Evolutionary conservation across 1,140 invertebrate species (phyloP), one percentile per base, ranked within the genome.

Genomic region (Leptoteleia sp.): DNA sequence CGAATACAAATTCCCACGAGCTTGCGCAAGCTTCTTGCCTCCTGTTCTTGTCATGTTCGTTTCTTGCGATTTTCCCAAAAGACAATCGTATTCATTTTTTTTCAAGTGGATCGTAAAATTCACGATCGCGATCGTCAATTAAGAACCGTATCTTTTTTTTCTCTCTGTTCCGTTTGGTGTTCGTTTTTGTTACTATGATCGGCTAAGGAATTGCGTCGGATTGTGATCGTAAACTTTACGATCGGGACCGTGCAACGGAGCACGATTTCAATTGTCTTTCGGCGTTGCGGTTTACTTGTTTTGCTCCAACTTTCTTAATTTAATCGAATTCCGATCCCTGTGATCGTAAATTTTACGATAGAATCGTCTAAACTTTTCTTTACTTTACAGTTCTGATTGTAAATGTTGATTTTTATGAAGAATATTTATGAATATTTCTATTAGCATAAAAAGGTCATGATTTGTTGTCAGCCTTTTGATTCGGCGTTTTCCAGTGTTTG

Each of bases 1-100:
- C 70, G 33, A 52, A 65, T 43, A 75, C 59, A 59, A 75, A 65
- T 75, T 64, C 47, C 37, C 52, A 62, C 70, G 70, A 73, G 70
- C 70, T 73, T 64, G 70, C 70, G 70, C 70, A 64, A 73, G 47
- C 17, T 61, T 59, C 25, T 45, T 19, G 11, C 35, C 48, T 25
- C 31, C 48, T 55, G 37, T 54, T 52, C 42, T 71, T 54, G 37
- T 61, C 67, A 70, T 70, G 52, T 71, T 71, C 47, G 54, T 50
- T 42, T 15, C 17, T 62, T 43, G 11, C 54, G 31, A 16, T 42
- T 35, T 61, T 61, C 52, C 25, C 37, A 25, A 15, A 35, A 15
- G 27, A 4, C 17, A 11, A 27, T 25, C 4, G 3, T 50, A 7
- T 31, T 7, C 16, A 19, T 0, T 35, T n/a, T n/a, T n/a, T n/a